These are phyloP conservation scores for Tinamus major DNA, from an alignment of 2,797 vertebrate genomes.

Conservation along the genomic window DNA sequence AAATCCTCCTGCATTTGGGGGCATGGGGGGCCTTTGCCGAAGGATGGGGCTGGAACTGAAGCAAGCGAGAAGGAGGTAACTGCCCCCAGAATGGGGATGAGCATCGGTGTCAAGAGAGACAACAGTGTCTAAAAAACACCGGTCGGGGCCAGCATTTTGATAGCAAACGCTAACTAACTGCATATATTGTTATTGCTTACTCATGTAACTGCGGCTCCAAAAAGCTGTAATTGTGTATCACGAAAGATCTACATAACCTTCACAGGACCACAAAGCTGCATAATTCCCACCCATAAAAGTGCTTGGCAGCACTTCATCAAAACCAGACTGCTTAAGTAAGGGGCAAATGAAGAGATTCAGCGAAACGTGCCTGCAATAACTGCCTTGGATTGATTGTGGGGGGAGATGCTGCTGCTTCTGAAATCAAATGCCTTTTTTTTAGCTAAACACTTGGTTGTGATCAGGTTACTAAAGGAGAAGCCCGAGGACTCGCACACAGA, in stretches of 20 bases:
- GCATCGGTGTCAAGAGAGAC: neutral
- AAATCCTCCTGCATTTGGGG: neutral
- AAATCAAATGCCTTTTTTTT: neutral
- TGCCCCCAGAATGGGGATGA: neutral
- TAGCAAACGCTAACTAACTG: neutral
- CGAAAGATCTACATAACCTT: neutral
- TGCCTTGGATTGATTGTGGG: neutral
- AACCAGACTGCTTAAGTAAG: neutral
- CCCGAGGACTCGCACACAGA: neutral
- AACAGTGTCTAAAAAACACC: neutral
- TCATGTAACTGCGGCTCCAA: neutral
- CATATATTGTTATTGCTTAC: accelerated
- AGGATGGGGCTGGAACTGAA: neutral
- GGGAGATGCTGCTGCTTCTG: neutral
- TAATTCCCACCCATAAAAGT: neutral
- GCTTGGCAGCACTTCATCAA: neutral
- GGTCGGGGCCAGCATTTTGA: neutral
- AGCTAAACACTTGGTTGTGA: neutral
- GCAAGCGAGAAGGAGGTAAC: neutral
- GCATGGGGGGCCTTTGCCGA: neutral
- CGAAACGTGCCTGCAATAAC: neutral
- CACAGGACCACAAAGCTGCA: neutral
- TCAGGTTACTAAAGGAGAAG: neutral
- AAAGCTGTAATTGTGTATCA: neutral
- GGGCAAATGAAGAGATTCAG: neutral